phyloP scores from a whole-genome alignment of 2,113 vertebrate species.

The Paradisaea rubra region DNA sequence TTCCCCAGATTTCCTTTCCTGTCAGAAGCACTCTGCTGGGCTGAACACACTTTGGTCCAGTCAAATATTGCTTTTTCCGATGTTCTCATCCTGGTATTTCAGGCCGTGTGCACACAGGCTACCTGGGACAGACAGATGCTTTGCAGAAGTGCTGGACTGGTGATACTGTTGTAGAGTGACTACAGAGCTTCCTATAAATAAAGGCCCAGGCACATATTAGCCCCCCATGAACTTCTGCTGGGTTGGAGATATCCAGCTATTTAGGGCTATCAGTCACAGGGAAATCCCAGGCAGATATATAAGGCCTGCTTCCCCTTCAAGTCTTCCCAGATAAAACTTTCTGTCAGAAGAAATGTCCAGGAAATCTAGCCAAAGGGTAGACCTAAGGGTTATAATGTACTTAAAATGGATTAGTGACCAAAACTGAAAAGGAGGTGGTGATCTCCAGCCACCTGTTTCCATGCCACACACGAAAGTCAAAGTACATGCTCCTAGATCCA shows the following conservation, averaged over 20 bases:
- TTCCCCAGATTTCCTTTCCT: not conserved
- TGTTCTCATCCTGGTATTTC: not conserved
- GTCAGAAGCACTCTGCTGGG: not conserved
- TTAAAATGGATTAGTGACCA: not conserved
- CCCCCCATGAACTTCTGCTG: not conserved
- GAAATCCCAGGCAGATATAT: not conserved
- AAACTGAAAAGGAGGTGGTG: not conserved
- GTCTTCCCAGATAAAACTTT: not conserved
- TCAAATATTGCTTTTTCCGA: not conserved
- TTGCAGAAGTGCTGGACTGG: not conserved
- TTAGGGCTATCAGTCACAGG: not conserved
- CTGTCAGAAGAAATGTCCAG: not conserved
- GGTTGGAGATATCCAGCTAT: not conserved
- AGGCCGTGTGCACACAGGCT: not conserved
- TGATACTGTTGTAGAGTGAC: not conserved
- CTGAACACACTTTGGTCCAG: not conserved
- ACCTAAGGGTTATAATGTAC: not conserved
- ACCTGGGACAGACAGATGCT: not conserved
- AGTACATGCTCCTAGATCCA: not conserved
- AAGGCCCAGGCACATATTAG: not conserved
- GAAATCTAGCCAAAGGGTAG: not conserved
- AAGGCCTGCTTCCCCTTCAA: not conserved
- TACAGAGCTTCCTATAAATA: not conserved
- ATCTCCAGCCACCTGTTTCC: not conserved
- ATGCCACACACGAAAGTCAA: not conserved